These are phyloP conservation scores for Nowickia ferox DNA, from an alignment of 2,888 invertebrate species.

Conservation along the genomic window DNA sequence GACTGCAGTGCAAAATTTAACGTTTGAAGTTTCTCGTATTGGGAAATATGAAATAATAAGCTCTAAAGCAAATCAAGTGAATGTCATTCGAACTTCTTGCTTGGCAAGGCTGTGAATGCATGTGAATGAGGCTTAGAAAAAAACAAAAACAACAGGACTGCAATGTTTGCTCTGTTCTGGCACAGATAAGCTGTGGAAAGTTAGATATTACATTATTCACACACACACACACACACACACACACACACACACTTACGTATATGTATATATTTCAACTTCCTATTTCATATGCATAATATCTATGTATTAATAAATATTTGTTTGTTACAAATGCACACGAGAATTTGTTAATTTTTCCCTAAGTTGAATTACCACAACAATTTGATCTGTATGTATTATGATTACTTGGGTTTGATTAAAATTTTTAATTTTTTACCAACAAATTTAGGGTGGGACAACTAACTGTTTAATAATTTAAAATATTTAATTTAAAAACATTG, in stretches of 20 bases:
- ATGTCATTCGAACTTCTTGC: background rate
- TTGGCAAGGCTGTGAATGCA: conserved; percentile 14
- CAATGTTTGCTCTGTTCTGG: conserved; percentile 82
- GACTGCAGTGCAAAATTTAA: background rate
- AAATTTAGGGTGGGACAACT: background rate
- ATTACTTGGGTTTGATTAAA: background rate
- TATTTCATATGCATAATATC: background rate
- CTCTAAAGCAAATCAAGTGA: background rate
- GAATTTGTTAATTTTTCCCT: background rate
- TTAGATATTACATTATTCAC: conserved; percentile 79
- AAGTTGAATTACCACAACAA: background rate
- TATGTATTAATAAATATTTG: background rate
- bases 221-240: background rate
- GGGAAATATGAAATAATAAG: conserved; percentile 17
- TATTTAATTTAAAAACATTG: no score
- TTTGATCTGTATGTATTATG: background rate
- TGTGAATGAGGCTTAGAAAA: conserved; percentile 18
- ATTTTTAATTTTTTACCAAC: background rate
- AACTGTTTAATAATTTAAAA: no score
- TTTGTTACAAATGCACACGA: background rate
- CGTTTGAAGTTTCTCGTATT: conserved; percentile 13
- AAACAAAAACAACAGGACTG: conserved; percentile 78
- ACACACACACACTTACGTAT: no score
- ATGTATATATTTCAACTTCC: background rate
- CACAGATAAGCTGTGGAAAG: conserved; percentile 81